Evolutionary conservation across 2,888 invertebrate species (phyloP).

Genomic region (Ichneumon xanthorius): DNA sequence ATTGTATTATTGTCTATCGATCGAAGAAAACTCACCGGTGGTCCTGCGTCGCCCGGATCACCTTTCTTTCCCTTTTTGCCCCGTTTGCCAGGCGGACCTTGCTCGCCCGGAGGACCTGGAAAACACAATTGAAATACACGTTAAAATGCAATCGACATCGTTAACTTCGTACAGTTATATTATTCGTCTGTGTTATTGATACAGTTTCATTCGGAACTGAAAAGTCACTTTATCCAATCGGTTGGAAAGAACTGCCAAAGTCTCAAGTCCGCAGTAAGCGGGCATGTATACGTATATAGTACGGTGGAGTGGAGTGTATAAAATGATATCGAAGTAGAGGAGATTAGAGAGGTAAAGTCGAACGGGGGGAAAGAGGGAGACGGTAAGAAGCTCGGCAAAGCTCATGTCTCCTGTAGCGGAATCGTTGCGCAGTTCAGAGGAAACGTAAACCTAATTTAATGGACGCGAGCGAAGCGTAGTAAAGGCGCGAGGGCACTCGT

Average conservation of each 20-base stretch:
- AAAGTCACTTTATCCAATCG: conserved; percentile 24
- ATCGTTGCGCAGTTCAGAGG: conserved; percentile 70
- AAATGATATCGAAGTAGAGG: conserved; percentile 11
- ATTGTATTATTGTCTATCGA: conserved; percentile 10
- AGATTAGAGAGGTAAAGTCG: conserved; percentile 39
- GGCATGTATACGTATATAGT: conserved; percentile 19
- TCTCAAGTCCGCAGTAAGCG: not conserved
- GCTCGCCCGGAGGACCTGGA: conserved; percentile 90
- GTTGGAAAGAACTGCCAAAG: conserved; percentile 8
- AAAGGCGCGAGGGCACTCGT: conserved; percentile 61
- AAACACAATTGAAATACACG: conserved; percentile 71
- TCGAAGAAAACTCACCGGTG: conserved; percentile 88
- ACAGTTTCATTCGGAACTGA: not conserved
- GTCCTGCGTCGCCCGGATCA: conserved; percentile 91
- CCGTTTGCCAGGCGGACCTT: conserved; percentile 94
- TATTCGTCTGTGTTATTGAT: not conserved
- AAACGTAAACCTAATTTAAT: conserved; percentile 74
- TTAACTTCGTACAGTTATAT: not conserved
- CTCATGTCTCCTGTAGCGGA: conserved; percentile 61
- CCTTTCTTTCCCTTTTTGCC: conserved; percentile 96
- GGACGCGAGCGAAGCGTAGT: conserved; percentile 61
- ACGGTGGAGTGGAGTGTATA: conserved; percentile 34
- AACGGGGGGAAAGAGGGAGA: conserved; percentile 29
- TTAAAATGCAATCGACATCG: not conserved
- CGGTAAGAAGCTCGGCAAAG: conserved; percentile 46